Evolutionary conservation across 2,888 invertebrate species (phyloP), one percentile per base, ranked within the genome.

Genomic region (Metellina segmentata): DNA sequence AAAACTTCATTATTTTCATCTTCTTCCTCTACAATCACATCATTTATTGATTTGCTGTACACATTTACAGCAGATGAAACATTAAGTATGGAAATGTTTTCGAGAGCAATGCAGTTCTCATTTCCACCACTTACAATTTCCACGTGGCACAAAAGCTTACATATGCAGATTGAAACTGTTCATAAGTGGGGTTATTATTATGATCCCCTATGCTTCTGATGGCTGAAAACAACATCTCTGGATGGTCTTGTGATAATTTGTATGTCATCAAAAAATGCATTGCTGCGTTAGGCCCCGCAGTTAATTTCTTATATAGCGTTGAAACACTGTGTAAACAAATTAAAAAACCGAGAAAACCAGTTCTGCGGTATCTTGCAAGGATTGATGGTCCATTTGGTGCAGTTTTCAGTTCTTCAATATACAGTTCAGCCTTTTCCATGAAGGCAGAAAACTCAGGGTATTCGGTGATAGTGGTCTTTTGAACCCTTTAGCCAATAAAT

Each of bases 181-280:
- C 53, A 8, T 34, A 70, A 20, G 82, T 89, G 7, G 90, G 85
- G 52, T 90, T 85, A 34, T 75, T 89, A 34, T 85, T 83, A 49
- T 48, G 53, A 2, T 85, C 85, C 6, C 85, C 85, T 71, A 20
- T 69, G 8, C 51, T 85, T 16, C 90, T 20, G n/a, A 90, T 79
- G 6, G 74, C 71, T 19, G 19, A 13, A 16, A 85, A 85, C 11
- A 85, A 74, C 70, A 85, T 77, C 48, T 90, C 72, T 8, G 83
- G 34, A 51, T 89, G 89, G 49, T 89, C 89, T 19, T 89, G 83
- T 8, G 70, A 77, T 53, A 82, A 72, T 49, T 89, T 89, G n/a
- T 82, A 75, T 11, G 82, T 81, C n/a, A 75, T 11, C 7, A 82
- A 53, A 51, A 78, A 78, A 5, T 79, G 7, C 53, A 53, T 53